Percentiles rank a stretch among this genome's conserved stretches.
Evolutionary conservation across 2,113 vertebrate genomes (phyloP).

Genomic region (Perca schrenkii): DNA sequence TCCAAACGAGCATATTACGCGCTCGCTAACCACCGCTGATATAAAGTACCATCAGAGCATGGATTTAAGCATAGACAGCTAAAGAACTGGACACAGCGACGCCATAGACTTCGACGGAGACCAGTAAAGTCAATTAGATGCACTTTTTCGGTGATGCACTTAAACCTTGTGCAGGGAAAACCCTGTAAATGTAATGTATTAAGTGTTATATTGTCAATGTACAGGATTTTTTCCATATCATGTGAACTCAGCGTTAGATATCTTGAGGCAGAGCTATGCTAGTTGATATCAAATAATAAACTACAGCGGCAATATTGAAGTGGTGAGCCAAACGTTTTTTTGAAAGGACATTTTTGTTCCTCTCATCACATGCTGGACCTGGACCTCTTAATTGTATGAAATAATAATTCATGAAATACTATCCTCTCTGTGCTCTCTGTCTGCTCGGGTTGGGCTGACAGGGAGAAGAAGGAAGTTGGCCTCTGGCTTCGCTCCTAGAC

Average conservation of each 20-base stretch:
- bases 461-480: conserved; percentile 43
- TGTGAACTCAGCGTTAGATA: not conserved
- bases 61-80: no score
- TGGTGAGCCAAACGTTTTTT: no score
- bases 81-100: no score
- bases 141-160: no score
- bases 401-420: conserved; percentile 46
- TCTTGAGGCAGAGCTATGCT: not conserved
- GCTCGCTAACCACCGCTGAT: not conserved
- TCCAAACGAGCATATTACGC: not conserved
- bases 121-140: no score
- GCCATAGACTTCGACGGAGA: no score
- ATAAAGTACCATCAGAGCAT: no score
- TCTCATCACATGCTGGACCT: not conserved
- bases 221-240: not conserved
- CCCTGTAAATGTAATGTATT: not conserved
- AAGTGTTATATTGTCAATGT: not conserved
- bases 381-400: conserved; percentile 13
- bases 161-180: no score
- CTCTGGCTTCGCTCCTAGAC: conserved; percentile 58
- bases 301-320: not conserved
- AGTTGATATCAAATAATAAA: not conserved
- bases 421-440: conserved; percentile 14
- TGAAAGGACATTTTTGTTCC: not conserved
- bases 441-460: conserved; percentile 16